A percentile compares a stretch with the other conserved stretches of the same genome.
Evolutionary conservation across 2,888 invertebrate species (phyloP).

Genomic region (Cephus spinipes): DNA sequence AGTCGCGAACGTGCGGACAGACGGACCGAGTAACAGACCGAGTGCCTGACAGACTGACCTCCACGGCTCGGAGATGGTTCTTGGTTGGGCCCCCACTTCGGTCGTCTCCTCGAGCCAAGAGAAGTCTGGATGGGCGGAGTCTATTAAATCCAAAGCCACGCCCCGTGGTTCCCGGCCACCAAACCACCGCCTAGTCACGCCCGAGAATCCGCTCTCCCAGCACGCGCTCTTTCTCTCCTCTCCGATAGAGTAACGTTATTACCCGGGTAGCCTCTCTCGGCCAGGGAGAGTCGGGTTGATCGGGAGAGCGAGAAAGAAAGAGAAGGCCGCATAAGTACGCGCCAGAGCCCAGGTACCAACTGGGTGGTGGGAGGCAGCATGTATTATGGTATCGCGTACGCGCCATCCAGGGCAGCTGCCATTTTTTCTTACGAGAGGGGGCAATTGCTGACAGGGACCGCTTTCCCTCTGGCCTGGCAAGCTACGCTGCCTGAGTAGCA

Average conservation of each 20-base stretch:
- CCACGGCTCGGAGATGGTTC: constrained; percentile 61
- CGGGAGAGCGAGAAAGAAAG: background rate
- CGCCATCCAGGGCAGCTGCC: constrained; percentile 70
- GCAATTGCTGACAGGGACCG: constrained; percentile 64
- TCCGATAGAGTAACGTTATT: constrained; percentile 5
- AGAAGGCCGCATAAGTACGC: background rate
- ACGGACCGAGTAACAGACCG: constrained; percentile 58
- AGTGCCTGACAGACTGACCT: constrained; percentile 66
- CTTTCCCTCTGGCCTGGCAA: constrained; percentile 52
- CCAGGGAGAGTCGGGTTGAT: background rate
- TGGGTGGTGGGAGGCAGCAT: constrained; percentile 36
- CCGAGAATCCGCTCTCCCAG: background rate
- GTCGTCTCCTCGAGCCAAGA: constrained; percentile 11
- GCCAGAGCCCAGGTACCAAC: background rate
- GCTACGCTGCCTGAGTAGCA: constrained; percentile 45
- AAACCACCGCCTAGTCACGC: constrained; percentile 1
- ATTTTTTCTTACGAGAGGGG: constrained; percentile 66
- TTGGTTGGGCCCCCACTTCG: constrained; percentile 54
- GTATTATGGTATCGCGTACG: constrained; percentile 48
- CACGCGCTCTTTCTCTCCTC: constrained; percentile 10
- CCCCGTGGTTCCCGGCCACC: constrained; percentile 2
- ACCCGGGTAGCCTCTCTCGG: background rate
- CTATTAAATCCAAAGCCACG: background rate
- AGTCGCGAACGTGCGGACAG: constrained; percentile 61
- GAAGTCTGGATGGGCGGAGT: constrained; percentile 8